Evolutionary conservation across 1,140 invertebrate species (phyloP), one percentile per base, ranked within the genome.

Genomic region (Euwallacea fornicatus): DNA sequence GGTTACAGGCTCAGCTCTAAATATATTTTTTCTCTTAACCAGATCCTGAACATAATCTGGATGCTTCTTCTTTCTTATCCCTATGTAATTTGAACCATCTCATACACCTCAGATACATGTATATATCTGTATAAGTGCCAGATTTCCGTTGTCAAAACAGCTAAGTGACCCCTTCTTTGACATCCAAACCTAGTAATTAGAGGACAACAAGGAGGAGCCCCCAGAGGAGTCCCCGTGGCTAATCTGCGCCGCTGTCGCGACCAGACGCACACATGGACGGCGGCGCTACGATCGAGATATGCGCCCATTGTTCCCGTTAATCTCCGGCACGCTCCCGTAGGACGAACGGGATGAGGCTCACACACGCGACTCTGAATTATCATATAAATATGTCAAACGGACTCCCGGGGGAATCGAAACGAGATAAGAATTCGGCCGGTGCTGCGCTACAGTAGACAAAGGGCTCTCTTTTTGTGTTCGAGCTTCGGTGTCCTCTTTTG

Each of bases 331-430:
- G 64, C 71, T 72, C 73, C 73, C 71, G 61, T 58, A 70, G 69
- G 67, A 69, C 46, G 50, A 16, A 69, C 67, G 42, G 58, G 59
- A 41, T 42, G 63, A 16, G 54, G n/a, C 16, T 11, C 42, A 58
- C 50, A 63, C 53, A 63, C 67, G 41, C 42, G 60, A 44, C 44
- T 21, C 55, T 50, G 73, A 68, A 74, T 74, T 74, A 74, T 74
- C 73, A 74, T 74, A 74, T 74, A 74, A 74, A 74, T 74, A 74
- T 74, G 73, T 74, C 69, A 72, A 72, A 74, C 60, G 60, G 67
- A 58, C n/a, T 47, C 66, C 72, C 61, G 53, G 21, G 50, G 66
- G 66, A 68, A 44, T 58, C 65, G 41, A 21, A 50, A 66, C 53
- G 42, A 68, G 67, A 69, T 69, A 69, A 69, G 67, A 69, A 58